A percentile compares a stretch with the other conserved stretches of the same genome.
Conservation (phyloP, 2,113 vertebrate genomes). For the Podiceps cristatus region DNA sequence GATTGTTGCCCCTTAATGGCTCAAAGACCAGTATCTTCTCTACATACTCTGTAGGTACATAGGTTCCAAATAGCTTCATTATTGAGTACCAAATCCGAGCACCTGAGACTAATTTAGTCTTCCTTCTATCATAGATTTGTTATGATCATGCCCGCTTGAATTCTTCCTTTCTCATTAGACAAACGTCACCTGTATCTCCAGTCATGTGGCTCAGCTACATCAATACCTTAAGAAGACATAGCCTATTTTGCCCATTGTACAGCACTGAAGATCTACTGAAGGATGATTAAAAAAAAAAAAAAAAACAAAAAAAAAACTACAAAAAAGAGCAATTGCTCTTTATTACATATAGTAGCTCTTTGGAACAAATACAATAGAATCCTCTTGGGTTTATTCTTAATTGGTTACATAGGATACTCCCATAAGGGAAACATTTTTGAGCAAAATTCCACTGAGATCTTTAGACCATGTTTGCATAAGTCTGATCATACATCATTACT, state of each 20-base stretch:
- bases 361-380: not conserved
- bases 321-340: constrained; percentile 1
- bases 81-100: not conserved
- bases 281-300: not conserved
- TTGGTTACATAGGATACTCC: not conserved
- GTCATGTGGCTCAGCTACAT: not conserved
- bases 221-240: not conserved
- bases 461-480: not conserved
- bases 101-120: not conserved
- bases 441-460: not conserved
- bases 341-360: not conserved
- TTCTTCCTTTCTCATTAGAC: not conserved
- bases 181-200: not conserved
- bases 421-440: constrained; percentile 6
- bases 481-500: not conserved
- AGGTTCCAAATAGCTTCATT: not conserved
- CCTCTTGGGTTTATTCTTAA: not conserved
- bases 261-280: not conserved
- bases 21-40: not conserved
- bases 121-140: not conserved
- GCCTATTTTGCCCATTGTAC: not conserved
- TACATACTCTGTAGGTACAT: not conserved
- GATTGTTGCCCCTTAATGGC: not conserved
- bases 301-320: not conserved
- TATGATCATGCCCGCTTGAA: not conserved